phyloP scores from a whole-genome alignment of 1,140 invertebrate genomes.

The Drosophila malerkotliana region DNA sequence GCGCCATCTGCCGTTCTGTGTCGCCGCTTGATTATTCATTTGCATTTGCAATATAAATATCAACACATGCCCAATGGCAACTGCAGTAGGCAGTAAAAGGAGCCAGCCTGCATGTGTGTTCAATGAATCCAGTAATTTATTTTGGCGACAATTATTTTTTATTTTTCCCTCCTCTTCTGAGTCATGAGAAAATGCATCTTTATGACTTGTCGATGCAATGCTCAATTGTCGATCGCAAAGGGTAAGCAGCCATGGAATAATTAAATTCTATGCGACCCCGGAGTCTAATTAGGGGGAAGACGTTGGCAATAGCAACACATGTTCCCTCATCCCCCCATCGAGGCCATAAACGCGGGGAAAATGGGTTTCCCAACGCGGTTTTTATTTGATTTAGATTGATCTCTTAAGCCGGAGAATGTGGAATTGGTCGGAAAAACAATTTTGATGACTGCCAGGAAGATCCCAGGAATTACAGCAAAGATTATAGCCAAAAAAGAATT shows the following conservation, averaged over 20 bases:
- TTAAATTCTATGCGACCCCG: constrained; percentile 72
- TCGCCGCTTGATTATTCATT: constrained; percentile 67
- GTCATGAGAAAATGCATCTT: constrained; percentile 62
- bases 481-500: constrained; percentile 25
- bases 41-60: constrained; percentile 60
- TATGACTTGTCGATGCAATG: constrained; percentile 51
- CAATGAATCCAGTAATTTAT: constrained; percentile 42
- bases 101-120: constrained; percentile 1
- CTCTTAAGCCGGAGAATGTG: constrained; percentile 62
- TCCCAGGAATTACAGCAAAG: constrained; percentile 31
- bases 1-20: constrained; percentile 49
- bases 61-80: constrained; percentile 51
- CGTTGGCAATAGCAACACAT: constrained; percentile 46
- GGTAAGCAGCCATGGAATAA: constrained; percentile 37
- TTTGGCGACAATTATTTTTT: constrained; percentile 56
- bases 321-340: constrained; percentile 24
- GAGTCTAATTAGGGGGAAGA: constrained; percentile 63
- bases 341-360: constrained; percentile 48
- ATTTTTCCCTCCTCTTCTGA: constrained; percentile 36
- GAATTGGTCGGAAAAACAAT: constrained; percentile 14
- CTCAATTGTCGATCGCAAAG: constrained; percentile 48
- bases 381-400: constrained; percentile 81
- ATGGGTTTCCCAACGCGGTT: constrained; percentile 47
- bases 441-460: constrained; percentile 2
- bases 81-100: constrained; percentile 26